A percentile compares a stretch with the other conserved stretches of the same genome.
Evolutionary conservation across 2,797 vertebrate species (phyloP).

Genomic region (Pipistrellus pipistrellus): DNA sequence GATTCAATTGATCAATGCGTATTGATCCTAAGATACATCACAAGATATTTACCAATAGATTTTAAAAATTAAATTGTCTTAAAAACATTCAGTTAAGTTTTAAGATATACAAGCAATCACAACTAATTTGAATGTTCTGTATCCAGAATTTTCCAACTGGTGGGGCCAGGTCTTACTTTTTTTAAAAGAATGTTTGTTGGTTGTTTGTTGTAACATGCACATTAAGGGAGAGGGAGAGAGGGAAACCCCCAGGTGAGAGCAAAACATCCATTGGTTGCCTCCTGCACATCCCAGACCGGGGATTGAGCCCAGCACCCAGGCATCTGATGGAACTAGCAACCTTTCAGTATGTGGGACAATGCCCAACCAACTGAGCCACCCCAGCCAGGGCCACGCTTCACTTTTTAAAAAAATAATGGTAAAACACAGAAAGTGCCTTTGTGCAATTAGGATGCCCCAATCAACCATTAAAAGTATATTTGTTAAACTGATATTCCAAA

Average conservation of each 20-base stretch:
- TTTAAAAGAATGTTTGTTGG: background rate
- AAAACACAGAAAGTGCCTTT: background rate
- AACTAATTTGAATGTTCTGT: background rate
- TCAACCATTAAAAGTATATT: conserved; percentile 15
- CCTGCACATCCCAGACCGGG: background rate
- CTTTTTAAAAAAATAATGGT: conserved; percentile 12
- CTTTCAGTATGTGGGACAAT: background rate
- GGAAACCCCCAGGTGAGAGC: background rate
- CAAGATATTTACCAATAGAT: background rate
- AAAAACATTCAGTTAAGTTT: background rate
- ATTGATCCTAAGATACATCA: conserved; percentile 4
- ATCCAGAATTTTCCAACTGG: conserved; percentile 3
- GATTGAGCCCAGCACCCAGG: background rate
- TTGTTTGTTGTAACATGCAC: too few species aligned
- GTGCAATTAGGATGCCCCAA: background rate
- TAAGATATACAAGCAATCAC: background rate
- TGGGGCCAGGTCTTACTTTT: background rate
- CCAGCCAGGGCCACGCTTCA: background rate
- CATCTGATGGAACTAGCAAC: too few species aligned
- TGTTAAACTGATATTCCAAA: background rate
- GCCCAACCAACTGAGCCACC: background rate
- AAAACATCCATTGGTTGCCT: background rate
- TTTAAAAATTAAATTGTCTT: background rate
- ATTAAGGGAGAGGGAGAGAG: background rate
- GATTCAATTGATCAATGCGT: background rate